Conservation (phyloP, 2,888 invertebrate genomes). For the Cephus spinipes region DNA sequence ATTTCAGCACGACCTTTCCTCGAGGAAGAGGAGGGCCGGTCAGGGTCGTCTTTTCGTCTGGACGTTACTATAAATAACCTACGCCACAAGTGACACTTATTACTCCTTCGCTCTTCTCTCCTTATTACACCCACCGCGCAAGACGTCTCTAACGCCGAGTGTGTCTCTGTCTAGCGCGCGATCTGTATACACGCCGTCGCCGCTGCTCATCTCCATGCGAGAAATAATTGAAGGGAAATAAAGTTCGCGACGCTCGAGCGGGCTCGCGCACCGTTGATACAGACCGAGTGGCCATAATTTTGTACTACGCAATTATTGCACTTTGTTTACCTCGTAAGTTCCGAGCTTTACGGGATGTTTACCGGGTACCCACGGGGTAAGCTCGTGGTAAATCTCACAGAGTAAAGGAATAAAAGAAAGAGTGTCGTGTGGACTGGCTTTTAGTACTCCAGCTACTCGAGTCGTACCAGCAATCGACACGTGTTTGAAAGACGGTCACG, state of each 20-base stretch:
- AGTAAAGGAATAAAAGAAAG: background rate
- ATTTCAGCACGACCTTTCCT: background rate
- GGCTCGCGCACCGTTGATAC: background rate
- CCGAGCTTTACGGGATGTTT: background rate
- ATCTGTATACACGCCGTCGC: background rate
- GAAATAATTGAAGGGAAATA: background rate
- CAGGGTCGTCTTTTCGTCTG: background rate
- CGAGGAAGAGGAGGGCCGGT: background rate
- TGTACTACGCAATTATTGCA: background rate
- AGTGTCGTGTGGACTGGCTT: background rate
- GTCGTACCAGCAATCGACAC: background rate
- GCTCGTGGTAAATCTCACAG: background rate
- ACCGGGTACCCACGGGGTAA: background rate
- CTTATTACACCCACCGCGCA: background rate
- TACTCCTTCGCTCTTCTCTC: background rate
- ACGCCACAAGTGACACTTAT: background rate
- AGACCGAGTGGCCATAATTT: background rate
- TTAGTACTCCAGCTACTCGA: background rate
- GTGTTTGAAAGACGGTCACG: constrained; percentile 35
- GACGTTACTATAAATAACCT: background rate
- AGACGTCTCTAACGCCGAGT: background rate
- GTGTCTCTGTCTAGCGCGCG: background rate
- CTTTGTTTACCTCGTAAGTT: background rate
- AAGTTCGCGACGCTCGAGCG: background rate
- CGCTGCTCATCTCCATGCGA: background rate